These are phyloP conservation scores for Adoxophyes honmai DNA, from an alignment of 1,140 invertebrate species.

Conservation along the genomic window DNA sequence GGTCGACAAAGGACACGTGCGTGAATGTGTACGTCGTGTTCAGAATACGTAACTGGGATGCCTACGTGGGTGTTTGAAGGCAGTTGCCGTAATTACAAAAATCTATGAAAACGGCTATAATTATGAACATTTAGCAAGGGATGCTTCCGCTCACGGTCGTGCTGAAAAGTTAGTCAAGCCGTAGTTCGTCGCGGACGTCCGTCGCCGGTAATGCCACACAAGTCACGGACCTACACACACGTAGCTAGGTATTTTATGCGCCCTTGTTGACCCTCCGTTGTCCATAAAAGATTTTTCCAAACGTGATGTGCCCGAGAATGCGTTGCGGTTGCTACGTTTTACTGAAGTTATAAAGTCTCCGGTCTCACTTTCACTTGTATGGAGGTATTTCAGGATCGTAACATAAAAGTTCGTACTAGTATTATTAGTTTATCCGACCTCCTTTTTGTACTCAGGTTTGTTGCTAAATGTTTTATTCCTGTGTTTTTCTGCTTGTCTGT, in stretches of 20 bases:
- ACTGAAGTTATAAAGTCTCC: slow-evolving; percentile 45
- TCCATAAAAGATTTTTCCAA: slow-evolving; percentile 26
- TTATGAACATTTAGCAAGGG: not conserved
- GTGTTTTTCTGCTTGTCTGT: not conserved
- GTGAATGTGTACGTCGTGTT: too few relatives aligned
- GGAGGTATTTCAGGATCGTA: slow-evolving; percentile 13
- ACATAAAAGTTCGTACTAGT: not conserved
- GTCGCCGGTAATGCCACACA: slow-evolving; percentile 2
- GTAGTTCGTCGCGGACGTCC: not conserved
- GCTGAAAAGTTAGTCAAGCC: slow-evolving; percentile 3
- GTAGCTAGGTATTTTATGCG: slow-evolving; percentile 16
- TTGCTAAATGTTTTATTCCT: not conserved
- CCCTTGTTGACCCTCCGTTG: slow-evolving; percentile 15
- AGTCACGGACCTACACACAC: slow-evolving; percentile 8
- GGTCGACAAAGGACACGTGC: too few relatives aligned
- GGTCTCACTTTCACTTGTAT: slow-evolving; percentile 26
- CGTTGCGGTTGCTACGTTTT: slow-evolving; percentile 46
- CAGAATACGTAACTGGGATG: too few relatives aligned
- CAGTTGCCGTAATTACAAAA: not conserved
- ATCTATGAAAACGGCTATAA: slow-evolving; percentile 1
- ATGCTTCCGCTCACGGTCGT: not conserved
- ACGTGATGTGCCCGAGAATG: slow-evolving; percentile 35
- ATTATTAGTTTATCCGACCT: slow-evolving; percentile 7
- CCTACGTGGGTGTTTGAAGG: too few relatives aligned
- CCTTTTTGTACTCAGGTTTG: not conserved